A percentile compares a stretch with the other conserved stretches of the same genome.
phyloP scores from a whole-genome alignment of 2,888 invertebrate genomes.

The Biston stratarius region DNA sequence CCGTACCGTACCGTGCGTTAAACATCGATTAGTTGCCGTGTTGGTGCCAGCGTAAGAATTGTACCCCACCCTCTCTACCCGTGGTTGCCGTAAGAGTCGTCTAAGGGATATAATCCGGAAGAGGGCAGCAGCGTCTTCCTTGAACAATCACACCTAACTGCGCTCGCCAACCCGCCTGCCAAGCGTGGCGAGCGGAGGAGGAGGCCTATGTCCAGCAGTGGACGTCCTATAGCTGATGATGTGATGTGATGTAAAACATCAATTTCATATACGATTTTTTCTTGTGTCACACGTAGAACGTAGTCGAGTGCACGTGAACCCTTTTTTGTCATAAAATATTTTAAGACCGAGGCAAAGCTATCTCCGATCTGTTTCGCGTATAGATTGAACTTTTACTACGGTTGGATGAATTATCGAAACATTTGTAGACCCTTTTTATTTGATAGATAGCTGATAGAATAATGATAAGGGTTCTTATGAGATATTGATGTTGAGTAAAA shows the following conservation, averaged over 20 bases:
- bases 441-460: slow-evolving; percentile 10
- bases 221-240: too few relatives aligned
- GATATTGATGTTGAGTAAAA: not conserved
- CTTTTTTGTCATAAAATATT: slow-evolving; percentile 12
- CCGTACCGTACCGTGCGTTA: too few relatives aligned
- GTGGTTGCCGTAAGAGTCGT: too few relatives aligned
- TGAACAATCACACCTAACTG: too few relatives aligned
- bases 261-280: not conserved
- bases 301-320: not conserved
- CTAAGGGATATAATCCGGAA: too few relatives aligned
- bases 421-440: slow-evolving; percentile 24
- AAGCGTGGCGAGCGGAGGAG: too few relatives aligned
- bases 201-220: too few relatives aligned
- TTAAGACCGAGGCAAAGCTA: slow-evolving; percentile 18
- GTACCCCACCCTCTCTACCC: too few relatives aligned
- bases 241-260: not conserved
- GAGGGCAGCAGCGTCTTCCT: too few relatives aligned
- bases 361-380: slow-evolving; percentile 19
- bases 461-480: slow-evolving; percentile 5
- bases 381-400: slow-evolving; percentile 24
- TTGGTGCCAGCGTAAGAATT: too few relatives aligned
- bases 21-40: too few relatives aligned
- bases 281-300: not conserved
- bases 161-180: too few relatives aligned
- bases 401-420: slow-evolving; percentile 28